These are phyloP conservation scores for Artemia sinica DNA, from an alignment of 2,888 invertebrate genomes.

Conservation along the genomic window DNA sequence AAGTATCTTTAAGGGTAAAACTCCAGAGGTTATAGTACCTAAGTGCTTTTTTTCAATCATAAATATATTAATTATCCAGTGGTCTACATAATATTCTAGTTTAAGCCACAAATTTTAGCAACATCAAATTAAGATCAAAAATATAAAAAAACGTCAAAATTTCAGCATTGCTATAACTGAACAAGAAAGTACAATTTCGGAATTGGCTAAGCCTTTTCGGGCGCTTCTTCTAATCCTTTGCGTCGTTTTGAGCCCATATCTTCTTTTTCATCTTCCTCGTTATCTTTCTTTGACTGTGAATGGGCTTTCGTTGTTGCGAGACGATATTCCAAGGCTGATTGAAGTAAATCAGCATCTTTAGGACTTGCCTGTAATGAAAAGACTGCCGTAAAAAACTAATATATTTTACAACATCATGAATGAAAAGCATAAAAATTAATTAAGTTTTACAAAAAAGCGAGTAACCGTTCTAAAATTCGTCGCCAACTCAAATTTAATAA, in stretches of 20 bases:
- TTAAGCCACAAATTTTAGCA: too few species aligned
- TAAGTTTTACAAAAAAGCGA: background rate
- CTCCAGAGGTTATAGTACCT: too few species aligned
- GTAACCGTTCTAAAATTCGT: background rate
- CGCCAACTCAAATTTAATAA: too few species aligned
- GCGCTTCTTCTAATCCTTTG: background rate
- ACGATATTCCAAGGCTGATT: conserved; percentile 41
- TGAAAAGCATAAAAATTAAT: conserved; percentile 17
- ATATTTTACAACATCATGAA: conserved; percentile 2
- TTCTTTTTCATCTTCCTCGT: background rate
- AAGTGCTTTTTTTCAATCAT: too few species aligned
- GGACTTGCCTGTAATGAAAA: conserved; percentile 40
- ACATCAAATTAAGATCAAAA: too few species aligned
- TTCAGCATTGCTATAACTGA: too few species aligned
- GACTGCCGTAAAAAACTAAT: too few species aligned
- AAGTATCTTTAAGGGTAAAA: too few species aligned
- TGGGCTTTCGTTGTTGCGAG: conserved; percentile 29
- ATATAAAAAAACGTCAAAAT: too few species aligned
- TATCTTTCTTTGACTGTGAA: background rate
- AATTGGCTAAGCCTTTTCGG: background rate
- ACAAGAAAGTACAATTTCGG: too few species aligned
- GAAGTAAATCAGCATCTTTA: conserved; percentile 48
- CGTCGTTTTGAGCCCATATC: conserved; percentile 10
- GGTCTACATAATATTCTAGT: too few species aligned
- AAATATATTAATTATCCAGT: too few species aligned